Evolutionary conservation across 2,113 vertebrate species (phyloP).

Genomic region (Camelus dromedarius): DNA sequence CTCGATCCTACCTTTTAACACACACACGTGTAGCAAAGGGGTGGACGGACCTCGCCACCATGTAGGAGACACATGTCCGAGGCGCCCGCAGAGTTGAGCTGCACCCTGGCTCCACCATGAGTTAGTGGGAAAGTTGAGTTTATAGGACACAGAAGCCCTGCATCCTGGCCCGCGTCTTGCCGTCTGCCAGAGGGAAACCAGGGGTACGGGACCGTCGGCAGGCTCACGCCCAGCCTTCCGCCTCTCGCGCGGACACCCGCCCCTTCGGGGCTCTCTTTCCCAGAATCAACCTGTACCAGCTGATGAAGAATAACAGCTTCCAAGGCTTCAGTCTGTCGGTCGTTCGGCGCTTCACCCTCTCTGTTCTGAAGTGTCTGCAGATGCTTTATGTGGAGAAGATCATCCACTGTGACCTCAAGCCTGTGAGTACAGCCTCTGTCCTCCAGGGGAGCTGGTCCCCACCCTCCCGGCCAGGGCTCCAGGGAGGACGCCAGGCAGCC

Average conservation of each 20-base stretch:
- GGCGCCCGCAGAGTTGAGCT: neutral
- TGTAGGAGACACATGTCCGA: neutral
- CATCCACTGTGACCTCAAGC: slow-evolving; percentile 98
- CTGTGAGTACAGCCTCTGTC: slow-evolving; percentile 86
- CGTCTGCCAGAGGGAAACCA: neutral
- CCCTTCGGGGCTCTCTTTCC: slow-evolving; percentile 33
- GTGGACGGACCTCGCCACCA: neutral
- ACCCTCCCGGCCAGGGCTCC: neutral
- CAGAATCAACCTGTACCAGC: slow-evolving; percentile 95
- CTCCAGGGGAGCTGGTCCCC: neutral
- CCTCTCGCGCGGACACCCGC: neutral
- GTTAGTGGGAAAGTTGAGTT: neutral
- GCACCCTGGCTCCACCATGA: neutral
- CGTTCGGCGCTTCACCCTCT: slow-evolving; percentile 92
- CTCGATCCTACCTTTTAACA: neutral
- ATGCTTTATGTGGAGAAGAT: slow-evolving; percentile 96
- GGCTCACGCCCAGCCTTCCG: neutral
- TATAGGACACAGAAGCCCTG: neutral
- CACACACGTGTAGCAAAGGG: neutral
- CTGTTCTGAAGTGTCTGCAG: slow-evolving; percentile 94
- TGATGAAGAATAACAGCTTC: slow-evolving; percentile 97
- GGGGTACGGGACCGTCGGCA: too few relatives aligned
- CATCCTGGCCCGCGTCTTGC: neutral
- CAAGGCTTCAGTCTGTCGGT: slow-evolving; percentile 95
- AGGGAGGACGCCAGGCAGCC: neutral